Base-by-base conservation (phyloP, 23 tunicate species). In the Ascidia mentula region DNA sequence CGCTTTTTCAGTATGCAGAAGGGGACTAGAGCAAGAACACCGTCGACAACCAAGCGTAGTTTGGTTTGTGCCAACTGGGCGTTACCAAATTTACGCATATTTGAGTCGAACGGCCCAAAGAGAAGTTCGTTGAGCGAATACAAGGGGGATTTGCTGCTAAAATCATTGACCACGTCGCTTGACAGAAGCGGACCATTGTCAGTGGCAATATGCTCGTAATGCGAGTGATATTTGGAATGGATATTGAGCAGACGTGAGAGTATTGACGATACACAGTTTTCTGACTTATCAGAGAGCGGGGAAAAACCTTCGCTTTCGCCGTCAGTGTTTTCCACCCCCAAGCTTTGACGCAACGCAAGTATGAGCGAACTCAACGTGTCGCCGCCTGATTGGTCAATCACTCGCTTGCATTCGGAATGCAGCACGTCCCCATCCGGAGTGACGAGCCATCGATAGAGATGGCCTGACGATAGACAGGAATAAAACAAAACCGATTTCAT, bases 1-100 rank as follows among this genome's bases (percentile, higher is more conserved):
- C 82, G 60, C 45, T 77, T 81, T 72, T 91, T 91, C 76, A 91
- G 38, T 83, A 91, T 71, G 12, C 84, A 69, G 46, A 91, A 91
- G 3, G 97, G 97, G 0, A 86, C 97, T 7, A 80, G 76, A 17
- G 82, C 18, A 13, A 91, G 53, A 26, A 77, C 84, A 5, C 81
- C 84, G 31, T 86, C 90, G 35, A 73, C 80, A 9, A 81, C 76
- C 6, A 91, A 18, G 15, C 45, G 33, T 7, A 90, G 79, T 32
- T 40, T 75, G 8, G 71, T 40, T 40, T 32, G 32, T 36, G 79
- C 0, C n/a, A n/a, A n/a, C 15, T 38, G 42, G 31, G 36, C 72
- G 32, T 73, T 65, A 15, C 59, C 82, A 38, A 39, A 77, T 34
- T 77, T 73, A 45, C 36, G 37, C 46, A 84, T 2, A 38, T 73